Evolutionary conservation across 2,113 vertebrate genomes (phyloP), one percentile per base, ranked within the genome.

Genomic region (Nerophis lumbriciformis): DNA sequence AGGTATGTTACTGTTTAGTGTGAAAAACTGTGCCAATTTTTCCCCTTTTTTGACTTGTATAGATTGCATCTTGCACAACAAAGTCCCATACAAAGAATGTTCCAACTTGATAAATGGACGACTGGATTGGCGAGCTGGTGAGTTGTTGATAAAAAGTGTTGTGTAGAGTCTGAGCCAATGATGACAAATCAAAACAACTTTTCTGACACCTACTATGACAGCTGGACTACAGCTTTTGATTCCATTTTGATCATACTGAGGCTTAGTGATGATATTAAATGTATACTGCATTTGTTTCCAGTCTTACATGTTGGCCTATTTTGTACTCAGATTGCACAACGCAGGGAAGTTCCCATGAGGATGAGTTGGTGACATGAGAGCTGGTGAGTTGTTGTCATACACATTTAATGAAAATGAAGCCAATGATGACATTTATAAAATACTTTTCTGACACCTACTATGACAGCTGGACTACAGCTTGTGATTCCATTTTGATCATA

Each of bases 381-480:
- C 5, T 5, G 42, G 42, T 45, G 42, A 12, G 42, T 45, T 5
- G 47, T 6, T 7, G 15, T 38, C 37, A 38, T n/a, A n/a, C n/a
- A n/a, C n/a, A n/a, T n/a, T n/a, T n/a, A n/a, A n/a, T n/a, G n/a
- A n/a, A n/a, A n/a, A n/a, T 37, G 5, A 4, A 52, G 48, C 76
- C 71, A 1, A 15, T 82, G 80, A 79, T 71, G 76, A 64, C 45
- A 53, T 49, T 6, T 38, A 8, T n/a, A 0, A 28, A 28, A 2
- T 28, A 58, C 61, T 83, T 81, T 83, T 87, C 83, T 87, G 83
- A 84, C 83, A 85, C 78, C 81, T 85, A 59, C 55, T 85, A 84
- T 87, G 83, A 85, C 70, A 83, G 79, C 76, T 81, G 77, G 8
- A 21, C 48, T 70, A 0, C 61, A 65, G 85, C 79, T 78, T 57